Evolutionary conservation across 2,113 vertebrate species (phyloP).

Genomic region (Ameiurus melas): DNA sequence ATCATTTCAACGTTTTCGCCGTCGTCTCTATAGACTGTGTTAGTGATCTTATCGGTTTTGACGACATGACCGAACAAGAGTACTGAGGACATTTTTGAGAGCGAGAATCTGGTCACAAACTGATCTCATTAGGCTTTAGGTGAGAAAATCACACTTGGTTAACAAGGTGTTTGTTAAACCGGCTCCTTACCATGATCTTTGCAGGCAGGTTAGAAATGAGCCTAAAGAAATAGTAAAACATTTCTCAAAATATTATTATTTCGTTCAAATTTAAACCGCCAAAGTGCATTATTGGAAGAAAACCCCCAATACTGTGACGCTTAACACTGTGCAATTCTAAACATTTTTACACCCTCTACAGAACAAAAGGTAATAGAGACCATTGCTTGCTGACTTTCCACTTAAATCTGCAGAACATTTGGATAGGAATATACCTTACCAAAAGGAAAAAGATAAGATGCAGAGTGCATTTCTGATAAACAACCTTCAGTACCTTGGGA

Average conservation of each 20-base stretch:
- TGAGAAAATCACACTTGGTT: neutral
- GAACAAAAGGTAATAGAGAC: neutral
- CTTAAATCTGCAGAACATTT: neutral
- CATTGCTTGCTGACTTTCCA: neutral
- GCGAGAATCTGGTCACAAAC: neutral
- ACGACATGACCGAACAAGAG: no score
- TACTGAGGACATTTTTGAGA: neutral
- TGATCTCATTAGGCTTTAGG: neutral
- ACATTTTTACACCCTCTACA: neutral
- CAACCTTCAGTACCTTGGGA: constrained; percentile 82
- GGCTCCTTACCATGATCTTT: no score
- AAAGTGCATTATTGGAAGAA: no score
- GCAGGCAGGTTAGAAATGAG: no score
- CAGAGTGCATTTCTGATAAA: neutral
- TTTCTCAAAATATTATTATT: no score
- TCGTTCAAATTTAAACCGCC: no score
- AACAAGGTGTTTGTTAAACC: neutral
- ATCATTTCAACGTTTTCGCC: no score
- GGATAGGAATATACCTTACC: neutral
- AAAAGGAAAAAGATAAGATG: neutral
- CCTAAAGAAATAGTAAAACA: no score
- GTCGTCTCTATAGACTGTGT: no score
- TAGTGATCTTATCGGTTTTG: no score
- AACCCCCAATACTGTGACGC: no score
- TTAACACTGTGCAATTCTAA: neutral